These are phyloP conservation scores for Scaptomyza parva DNA, from an alignment of 2,888 invertebrate species.

Conservation along the genomic window DNA sequence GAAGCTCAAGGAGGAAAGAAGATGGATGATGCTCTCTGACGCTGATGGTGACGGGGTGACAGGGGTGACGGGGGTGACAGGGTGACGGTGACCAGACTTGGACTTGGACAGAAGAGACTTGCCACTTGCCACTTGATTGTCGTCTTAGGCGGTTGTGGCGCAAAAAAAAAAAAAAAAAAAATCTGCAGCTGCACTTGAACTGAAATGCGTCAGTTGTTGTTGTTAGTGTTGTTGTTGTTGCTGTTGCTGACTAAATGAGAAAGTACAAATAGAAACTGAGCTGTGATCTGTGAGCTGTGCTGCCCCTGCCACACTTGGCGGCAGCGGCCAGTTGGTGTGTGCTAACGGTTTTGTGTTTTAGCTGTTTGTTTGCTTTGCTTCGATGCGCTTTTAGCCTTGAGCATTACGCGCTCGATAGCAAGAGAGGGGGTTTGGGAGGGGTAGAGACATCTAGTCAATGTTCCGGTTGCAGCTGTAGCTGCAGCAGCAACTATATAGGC, in stretches of 20 bases:
- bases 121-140: conserved; percentile 64
- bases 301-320: no score
- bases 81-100: conserved; percentile 36
- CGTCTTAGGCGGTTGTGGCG: conserved; percentile 39
- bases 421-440: background rate
- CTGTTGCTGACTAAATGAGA: conserved; percentile 63
- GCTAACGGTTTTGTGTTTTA: conserved; percentile 34
- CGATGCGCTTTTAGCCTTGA: conserved; percentile 57
- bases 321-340: conserved; percentile 26
- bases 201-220: conserved; percentile 70
- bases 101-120: no score
- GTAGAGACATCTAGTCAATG: conserved; percentile 15
- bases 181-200: conserved; percentile 75
- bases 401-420: conserved; percentile 21
- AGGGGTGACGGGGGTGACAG: conserved; percentile 3
- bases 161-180: no score
- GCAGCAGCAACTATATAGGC: conserved; percentile 1
- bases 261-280: conserved; percentile 77
- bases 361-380: conserved; percentile 34
- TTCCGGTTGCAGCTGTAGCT: conserved; percentile 35
- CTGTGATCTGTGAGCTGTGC: no score
- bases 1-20: conserved; percentile 8
- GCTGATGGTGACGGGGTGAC: conserved; percentile 16
- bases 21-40: conserved; percentile 11
- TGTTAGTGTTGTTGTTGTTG: conserved; percentile 5